Evolutionary conservation across 1,140 invertebrate genomes (phyloP).

Genomic region (Asobara japonica): DNA sequence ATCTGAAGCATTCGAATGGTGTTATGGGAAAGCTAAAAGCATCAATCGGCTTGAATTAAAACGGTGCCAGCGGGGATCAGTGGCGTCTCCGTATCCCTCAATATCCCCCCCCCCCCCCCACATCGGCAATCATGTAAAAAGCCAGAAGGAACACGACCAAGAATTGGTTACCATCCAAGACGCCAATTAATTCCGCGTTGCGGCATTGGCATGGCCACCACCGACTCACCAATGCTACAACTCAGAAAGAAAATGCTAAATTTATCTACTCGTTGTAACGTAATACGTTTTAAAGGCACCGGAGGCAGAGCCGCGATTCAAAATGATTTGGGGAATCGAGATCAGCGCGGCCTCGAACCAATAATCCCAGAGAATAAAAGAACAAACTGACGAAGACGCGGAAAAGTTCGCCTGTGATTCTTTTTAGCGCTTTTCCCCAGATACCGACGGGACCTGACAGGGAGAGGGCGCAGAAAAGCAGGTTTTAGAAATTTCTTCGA

Average conservation of each 20-base stretch:
- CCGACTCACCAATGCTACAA: slow-evolving; percentile 43
- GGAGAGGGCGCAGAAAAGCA: no score
- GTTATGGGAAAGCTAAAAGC: no score
- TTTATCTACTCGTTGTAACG: slow-evolving; percentile 62
- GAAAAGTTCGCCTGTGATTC: no score
- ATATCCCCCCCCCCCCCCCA: no score
- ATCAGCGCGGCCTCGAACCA: slow-evolving; percentile 23
- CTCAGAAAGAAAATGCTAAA: slow-evolving; percentile 63
- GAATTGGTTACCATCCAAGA: slow-evolving; percentile 58
- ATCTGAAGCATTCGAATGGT: no score
- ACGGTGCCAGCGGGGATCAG: background rate
- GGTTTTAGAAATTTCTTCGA: no score
- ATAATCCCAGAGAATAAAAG: background rate
- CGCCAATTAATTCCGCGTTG: slow-evolving; percentile 60
- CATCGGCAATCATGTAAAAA: no score
- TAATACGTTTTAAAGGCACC: slow-evolving; percentile 51
- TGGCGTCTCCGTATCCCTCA: no score
- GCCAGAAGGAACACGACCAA: slow-evolving; percentile 1
- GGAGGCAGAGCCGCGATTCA: background rate
- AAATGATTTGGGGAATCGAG: slow-evolving; percentile 11
- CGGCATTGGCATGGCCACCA: slow-evolving; percentile 58
- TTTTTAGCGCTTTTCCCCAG: no score
- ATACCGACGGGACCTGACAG: no score
- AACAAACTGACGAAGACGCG: background rate
- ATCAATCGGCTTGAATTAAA: no score